Conservation (phyloP, 2,888 invertebrate species). For the Phania funesta region DNA sequence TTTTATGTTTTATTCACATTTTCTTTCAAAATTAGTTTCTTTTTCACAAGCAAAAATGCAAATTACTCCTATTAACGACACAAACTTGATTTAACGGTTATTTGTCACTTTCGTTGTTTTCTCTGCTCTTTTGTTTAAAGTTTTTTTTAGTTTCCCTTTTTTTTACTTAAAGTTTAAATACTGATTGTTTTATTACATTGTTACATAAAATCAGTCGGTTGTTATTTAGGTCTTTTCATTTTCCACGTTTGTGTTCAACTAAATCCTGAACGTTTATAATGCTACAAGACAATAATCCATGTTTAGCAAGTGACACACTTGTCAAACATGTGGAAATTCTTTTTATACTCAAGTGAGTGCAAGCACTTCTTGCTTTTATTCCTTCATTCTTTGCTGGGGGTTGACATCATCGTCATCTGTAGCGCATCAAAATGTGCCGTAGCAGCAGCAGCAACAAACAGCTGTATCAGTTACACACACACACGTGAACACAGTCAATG, state of each 20-base stretch:
- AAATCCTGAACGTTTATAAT: constrained; percentile 50
- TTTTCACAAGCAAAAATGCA: background rate
- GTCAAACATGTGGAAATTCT: constrained; percentile 66
- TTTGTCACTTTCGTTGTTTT: constrained; percentile 37
- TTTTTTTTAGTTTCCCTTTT: background rate
- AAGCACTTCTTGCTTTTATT: constrained; percentile 41
- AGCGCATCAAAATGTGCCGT: too few species aligned
- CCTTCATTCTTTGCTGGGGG: constrained; percentile 62
- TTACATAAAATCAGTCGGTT: constrained; percentile 32
- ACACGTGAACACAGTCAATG: too few species aligned
- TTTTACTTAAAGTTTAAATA: constrained; percentile 6
- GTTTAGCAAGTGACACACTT: constrained; percentile 63
- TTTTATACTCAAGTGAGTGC: constrained; percentile 49
- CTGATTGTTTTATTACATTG: background rate
- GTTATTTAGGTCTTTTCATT: constrained; percentile 40
- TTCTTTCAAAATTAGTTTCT: background rate
- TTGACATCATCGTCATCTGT: constrained; percentile 51
- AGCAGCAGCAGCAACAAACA: constrained; percentile 14
- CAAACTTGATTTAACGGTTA: constrained; percentile 19
- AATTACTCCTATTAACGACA: constrained; percentile 21
- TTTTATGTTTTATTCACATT: constrained; percentile 7
- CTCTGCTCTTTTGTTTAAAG: background rate
- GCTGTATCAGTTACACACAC: constrained; percentile 7
- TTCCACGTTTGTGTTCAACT: constrained; percentile 53
- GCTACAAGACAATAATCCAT: constrained; percentile 53